Conservation (phyloP, 2,888 invertebrate genomes). For the Aphodius granarius region DNA sequence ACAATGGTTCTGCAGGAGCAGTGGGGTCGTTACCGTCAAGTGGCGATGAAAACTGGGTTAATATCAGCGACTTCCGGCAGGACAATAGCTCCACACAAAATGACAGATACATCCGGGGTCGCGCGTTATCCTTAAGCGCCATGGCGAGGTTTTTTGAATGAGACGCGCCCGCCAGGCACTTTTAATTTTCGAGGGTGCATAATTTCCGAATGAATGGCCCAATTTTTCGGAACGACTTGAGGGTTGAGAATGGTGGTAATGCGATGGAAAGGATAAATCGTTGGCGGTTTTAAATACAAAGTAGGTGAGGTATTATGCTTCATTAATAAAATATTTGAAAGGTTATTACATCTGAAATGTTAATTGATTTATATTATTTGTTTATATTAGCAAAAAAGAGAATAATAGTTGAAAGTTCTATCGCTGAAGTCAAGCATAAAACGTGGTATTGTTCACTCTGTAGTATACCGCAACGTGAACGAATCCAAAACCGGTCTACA, state of each 20-base stretch:
- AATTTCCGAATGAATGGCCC: neutral
- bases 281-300: neutral
- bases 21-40: neutral
- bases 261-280: neutral
- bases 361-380: too few species aligned
- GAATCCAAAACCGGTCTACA: neutral
- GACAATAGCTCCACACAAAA: neutral
- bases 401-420: too few species aligned
- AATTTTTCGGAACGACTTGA: neutral
- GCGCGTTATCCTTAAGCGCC: neutral
- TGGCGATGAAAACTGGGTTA: neutral
- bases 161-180: neutral
- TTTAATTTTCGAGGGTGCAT: neutral
- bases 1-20: neutral
- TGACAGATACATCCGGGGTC: neutral
- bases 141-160: neutral
- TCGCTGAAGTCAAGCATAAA: neutral
- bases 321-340: neutral
- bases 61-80: neutral
- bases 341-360: too few species aligned
- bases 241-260: neutral
- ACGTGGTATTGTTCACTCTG: neutral
- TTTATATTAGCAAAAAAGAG: too few species aligned
- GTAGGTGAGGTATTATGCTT: neutral
- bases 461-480: neutral